phyloP scores from a whole-genome alignment of 2,113 vertebrate genomes.

The Verasper variegatus region DNA sequence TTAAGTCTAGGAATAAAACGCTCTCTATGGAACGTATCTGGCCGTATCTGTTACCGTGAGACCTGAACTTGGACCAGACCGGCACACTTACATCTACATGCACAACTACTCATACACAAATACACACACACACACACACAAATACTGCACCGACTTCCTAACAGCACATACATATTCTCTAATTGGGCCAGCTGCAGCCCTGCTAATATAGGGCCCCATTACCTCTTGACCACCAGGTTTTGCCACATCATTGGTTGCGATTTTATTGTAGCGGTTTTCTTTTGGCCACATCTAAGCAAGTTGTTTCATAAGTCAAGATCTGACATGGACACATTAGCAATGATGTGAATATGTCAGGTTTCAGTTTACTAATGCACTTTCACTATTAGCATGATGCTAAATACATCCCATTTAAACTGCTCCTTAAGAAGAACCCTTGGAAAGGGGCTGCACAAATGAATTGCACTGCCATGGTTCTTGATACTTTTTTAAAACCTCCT shows the following conservation, averaged over 20 bases:
- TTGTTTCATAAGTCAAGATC: constrained; percentile 1
- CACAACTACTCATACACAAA: not conserved
- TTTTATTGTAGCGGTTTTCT: not conserved
- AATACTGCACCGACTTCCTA: no score
- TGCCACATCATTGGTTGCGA: not conserved
- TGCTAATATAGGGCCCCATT: not conserved
- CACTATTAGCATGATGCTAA: not conserved
- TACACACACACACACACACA: not conserved
- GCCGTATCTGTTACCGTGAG: constrained; percentile 41
- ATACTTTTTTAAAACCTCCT: not conserved
- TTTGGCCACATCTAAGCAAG: not conserved
- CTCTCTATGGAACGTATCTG: not conserved
- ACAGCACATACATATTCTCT: constrained; percentile 14
- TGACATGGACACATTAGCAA: not conserved
- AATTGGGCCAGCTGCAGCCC: not conserved
- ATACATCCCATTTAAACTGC: not conserved
- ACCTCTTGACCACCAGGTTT: not conserved
- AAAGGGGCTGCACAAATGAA: not conserved
- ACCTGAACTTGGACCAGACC: constrained; percentile 9
- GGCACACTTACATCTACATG: not conserved
- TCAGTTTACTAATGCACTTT: not conserved
- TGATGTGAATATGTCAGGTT: not conserved
- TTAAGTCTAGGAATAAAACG: constrained; percentile 56
- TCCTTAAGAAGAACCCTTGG: not conserved
- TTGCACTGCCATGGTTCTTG: not conserved